Evolutionary conservation across 2,797 vertebrate species (phyloP).

Genomic region (Octomys mimax): DNA sequence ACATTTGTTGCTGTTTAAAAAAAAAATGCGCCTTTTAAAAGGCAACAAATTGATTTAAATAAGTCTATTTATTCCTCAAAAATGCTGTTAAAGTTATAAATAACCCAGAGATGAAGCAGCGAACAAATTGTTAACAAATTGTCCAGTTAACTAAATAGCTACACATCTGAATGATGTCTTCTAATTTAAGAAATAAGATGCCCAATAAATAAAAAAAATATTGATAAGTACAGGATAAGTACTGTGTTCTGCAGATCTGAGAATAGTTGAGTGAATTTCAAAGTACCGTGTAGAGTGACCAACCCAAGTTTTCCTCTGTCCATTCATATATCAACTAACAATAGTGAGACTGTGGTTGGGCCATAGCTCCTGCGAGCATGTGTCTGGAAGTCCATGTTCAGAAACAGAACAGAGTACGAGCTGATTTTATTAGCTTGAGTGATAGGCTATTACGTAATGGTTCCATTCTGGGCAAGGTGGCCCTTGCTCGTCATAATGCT

Average conservation of each 20-base stretch:
- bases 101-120: background rate
- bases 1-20: background rate
- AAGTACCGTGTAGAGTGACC: constrained; percentile 56
- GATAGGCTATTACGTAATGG: constrained; percentile 81
- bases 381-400: constrained; percentile 72
- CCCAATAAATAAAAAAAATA: background rate
- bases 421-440: constrained; percentile 84
- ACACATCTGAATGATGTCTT: background rate
- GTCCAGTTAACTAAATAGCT: background rate
- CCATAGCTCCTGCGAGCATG: constrained; percentile 78
- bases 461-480: constrained; percentile 71
- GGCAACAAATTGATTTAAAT: background rate
- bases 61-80: background rate
- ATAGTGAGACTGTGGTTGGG: background rate
- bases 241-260: constrained; percentile 28
- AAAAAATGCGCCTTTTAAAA: background rate
- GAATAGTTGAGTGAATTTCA: constrained; percentile 60
- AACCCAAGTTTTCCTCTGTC: background rate
- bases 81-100: background rate
- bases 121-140: constrained; percentile 39
- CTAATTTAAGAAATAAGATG: constrained; percentile 24
- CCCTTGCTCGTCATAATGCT: constrained; percentile 34
- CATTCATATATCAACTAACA: background rate
- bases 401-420: constrained; percentile 76
- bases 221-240: background rate